Base-by-base conservation (phyloP, 1,140 invertebrate species). In the Aphelenchoides fujianensis region DNA sequence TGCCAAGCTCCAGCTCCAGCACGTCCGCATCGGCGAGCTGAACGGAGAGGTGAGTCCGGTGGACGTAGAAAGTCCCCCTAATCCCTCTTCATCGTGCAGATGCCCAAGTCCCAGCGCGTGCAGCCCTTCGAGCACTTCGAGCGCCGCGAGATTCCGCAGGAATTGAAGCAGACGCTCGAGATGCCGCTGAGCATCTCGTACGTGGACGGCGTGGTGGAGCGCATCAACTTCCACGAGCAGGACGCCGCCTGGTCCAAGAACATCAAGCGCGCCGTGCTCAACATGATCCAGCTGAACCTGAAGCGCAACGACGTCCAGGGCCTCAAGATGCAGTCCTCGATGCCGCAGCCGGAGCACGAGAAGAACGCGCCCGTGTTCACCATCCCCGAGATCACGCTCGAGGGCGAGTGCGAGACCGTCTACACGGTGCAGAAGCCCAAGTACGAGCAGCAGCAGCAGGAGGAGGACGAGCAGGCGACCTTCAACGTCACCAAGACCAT, bases 241-340 rank as follows among this genome's bases (percentile, higher is more conserved):
- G 84, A 85, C n/a, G 61, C 73, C 3, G 28, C 74, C 3, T 85
- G 84, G 83, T 85, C 82, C 3, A 73, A 82, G 28, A 85, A 85
- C 74, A 69, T 85, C 54, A 85, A 85, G 67, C 68, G 73, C 57
- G 84, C 80, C 55, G 59, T 82, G 23, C 41, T 85, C 23, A 80
- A 80, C 64, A 35, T 85, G 37, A 27, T 85, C 31, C 83, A 85
- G 68, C 59, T 85, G 27, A 82, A 84, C 63, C 37, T 82, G 30
- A 37, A 57, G 32, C 61, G 28, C 61, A 36, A 30, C 30, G 36
- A 69, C 41, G 41, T 48, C 41, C 41, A 48, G 23, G 41, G 19
- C n/a, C 19, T 48, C 12, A 48, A 48, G 23, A 12, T 48, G 41
- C 12, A 48, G 23, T 12, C 12, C 41, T 12, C 12, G 12, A 12